phyloP scores from a whole-genome alignment of 1,140 invertebrate genomes.

The Papilio aristodemus region DNA sequence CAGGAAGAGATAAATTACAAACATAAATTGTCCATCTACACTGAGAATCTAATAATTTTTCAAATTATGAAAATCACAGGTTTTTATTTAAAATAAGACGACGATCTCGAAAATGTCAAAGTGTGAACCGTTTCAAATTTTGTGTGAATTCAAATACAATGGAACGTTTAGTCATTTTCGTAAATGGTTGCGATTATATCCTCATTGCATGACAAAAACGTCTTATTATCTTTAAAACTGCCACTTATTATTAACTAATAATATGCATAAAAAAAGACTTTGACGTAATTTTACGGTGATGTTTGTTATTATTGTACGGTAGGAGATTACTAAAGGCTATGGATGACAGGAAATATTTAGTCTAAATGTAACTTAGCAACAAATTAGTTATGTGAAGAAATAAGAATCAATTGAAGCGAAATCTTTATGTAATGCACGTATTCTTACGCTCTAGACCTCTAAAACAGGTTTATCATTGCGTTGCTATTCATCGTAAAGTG shows the following conservation, averaged over 20 bases:
- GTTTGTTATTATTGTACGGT: not conserved
- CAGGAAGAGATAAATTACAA: conserved; percentile 3
- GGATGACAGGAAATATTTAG: too few species aligned
- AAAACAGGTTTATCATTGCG: not conserved
- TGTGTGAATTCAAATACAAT: not conserved
- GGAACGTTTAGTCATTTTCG: not conserved
- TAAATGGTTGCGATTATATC: not conserved
- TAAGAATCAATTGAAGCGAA: too few species aligned
- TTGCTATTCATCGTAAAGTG: not conserved
- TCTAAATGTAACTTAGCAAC: too few species aligned
- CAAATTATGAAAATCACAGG: too few species aligned
- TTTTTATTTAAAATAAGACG: too few species aligned
- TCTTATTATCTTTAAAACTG: not conserved
- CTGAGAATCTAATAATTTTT: too few species aligned
- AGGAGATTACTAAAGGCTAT: too few species aligned
- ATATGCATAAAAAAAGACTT: not conserved
- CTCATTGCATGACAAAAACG: not conserved
- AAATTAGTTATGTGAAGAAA: too few species aligned
- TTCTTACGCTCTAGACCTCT: too few species aligned
- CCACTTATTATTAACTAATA: not conserved
- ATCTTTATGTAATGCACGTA: too few species aligned
- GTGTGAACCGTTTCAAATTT: not conserved
- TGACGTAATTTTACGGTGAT: not conserved
- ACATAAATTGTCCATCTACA: too few species aligned
- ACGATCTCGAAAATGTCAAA: too few species aligned